Evolutionary conservation across 1,140 invertebrate genomes (phyloP).

Genomic region (Lordiphosa mommai): DNA sequence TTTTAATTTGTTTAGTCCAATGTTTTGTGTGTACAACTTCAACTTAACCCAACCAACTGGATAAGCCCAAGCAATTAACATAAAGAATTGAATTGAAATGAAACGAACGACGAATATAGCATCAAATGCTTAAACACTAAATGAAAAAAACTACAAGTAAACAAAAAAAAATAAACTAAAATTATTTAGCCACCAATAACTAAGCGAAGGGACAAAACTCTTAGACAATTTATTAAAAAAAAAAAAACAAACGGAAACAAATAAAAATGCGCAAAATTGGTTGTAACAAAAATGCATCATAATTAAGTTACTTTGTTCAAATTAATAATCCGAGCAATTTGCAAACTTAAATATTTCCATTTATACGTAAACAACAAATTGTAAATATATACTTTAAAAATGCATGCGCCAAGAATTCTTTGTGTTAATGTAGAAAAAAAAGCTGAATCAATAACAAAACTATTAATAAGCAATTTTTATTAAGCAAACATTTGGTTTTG

Average conservation of each 20-base stretch:
- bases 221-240: slow-evolving; percentile 66
- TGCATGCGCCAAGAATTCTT: not conserved
- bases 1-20: slow-evolving; percentile 64
- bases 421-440: no score
- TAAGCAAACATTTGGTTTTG: no score
- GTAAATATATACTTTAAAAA: no score
- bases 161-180: slow-evolving; percentile 41
- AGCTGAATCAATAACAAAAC: no score
- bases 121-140: slow-evolving; percentile 65
- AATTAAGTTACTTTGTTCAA: not conserved
- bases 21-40: slow-evolving; percentile 63
- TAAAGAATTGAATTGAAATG: slow-evolving; percentile 60
- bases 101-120: slow-evolving; percentile 71
- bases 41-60: slow-evolving; percentile 4
- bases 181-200: slow-evolving; percentile 59
- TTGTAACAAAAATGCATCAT: slow-evolving; percentile 28
- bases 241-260: slow-evolving; percentile 11
- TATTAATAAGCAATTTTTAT: no score
- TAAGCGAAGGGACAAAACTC: slow-evolving; percentile 41
- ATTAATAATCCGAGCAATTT: not conserved
- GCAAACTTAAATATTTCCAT: no score
- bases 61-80: slow-evolving; percentile 54
- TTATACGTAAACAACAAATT: no score
- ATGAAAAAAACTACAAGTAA: no score
- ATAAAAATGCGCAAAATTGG: slow-evolving; percentile 29